Evolutionary conservation across 2,888 invertebrate species (phyloP).

Genomic region (Subacronicta megacephala): DNA sequence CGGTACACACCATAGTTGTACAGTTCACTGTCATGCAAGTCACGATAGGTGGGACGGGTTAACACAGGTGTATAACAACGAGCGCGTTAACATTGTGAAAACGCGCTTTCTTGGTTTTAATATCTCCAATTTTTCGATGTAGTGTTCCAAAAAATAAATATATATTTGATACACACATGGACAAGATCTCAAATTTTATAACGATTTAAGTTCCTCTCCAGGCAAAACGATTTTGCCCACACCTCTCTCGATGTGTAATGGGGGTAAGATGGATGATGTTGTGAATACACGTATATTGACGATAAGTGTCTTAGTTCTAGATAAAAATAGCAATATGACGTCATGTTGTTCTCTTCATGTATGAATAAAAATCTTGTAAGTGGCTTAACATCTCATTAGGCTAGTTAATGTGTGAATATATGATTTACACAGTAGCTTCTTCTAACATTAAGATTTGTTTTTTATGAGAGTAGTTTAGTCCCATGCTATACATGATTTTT

Average conservation of each 20-base stretch:
- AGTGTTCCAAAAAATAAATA: conserved; percentile 28
- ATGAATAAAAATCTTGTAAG: conserved; percentile 3
- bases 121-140: conserved; percentile 10
- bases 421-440: conserved; percentile 28
- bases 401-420: conserved; percentile 29
- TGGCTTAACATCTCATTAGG: conserved; percentile 6
- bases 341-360: background rate
- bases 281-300: background rate
- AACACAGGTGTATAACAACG: conserved; percentile 38
- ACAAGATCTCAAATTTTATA: conserved; percentile 49
- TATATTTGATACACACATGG: conserved; percentile 44
- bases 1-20: conserved; percentile 59
- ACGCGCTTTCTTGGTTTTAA: conserved; percentile 18
- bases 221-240: conserved; percentile 7
- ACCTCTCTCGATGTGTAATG: background rate
- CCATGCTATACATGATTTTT: too few species aligned
- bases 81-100: conserved; percentile 25
- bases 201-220: conserved; percentile 38
- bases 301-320: background rate
- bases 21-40: conserved; percentile 48
- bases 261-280: background rate
- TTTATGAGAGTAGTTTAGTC: conserved; percentile 28
- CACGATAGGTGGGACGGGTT: conserved; percentile 41
- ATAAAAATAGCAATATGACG: background rate
- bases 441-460: conserved; percentile 39